phyloP scores from a whole-genome alignment of 2,797 vertebrate species.

The Tamandua tetradactyla region DNA sequence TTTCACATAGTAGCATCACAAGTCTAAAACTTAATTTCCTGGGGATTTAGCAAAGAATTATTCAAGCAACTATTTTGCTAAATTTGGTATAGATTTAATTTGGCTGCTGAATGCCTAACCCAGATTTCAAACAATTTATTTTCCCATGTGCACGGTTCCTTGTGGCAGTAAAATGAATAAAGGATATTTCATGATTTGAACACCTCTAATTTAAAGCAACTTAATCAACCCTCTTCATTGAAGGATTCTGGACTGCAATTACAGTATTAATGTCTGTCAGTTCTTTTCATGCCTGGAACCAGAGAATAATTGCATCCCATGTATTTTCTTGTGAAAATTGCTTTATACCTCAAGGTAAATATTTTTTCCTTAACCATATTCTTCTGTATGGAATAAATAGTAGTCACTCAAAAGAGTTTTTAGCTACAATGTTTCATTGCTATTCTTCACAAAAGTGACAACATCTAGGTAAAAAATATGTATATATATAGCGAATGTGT shows the following conservation, averaged over 20 bases:
- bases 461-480: slow-evolving; percentile 34
- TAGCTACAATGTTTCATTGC: slow-evolving; percentile 75
- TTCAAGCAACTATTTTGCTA: neutral
- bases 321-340: slow-evolving; percentile 78
- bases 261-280: slow-evolving; percentile 69
- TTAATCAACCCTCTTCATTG: slow-evolving; percentile 74
- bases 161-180: slow-evolving; percentile 65
- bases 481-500: neutral
- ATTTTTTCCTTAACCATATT: slow-evolving; percentile 76
- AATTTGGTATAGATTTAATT: slow-evolving; percentile 40
- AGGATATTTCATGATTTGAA: slow-evolving; percentile 69
- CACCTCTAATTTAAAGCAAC: slow-evolving; percentile 77
- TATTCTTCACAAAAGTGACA: slow-evolving; percentile 72
- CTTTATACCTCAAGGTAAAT: slow-evolving; percentile 68
- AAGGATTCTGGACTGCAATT: slow-evolving; percentile 77
- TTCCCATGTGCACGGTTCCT: slow-evolving; percentile 20
- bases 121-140: slow-evolving; percentile 65
- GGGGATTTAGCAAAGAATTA: neutral
- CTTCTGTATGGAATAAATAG: slow-evolving; percentile 71
- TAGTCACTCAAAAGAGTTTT: slow-evolving; percentile 73
- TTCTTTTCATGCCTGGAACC: slow-evolving; percentile 79
- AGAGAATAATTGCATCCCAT: slow-evolving; percentile 81
- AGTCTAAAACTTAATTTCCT: slow-evolving; percentile 39
- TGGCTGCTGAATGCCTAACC: slow-evolving; percentile 28
- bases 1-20: neutral